Evolutionary conservation across 2,113 vertebrate species (phyloP).

Genomic region (Oceanites oceanicus): DNA sequence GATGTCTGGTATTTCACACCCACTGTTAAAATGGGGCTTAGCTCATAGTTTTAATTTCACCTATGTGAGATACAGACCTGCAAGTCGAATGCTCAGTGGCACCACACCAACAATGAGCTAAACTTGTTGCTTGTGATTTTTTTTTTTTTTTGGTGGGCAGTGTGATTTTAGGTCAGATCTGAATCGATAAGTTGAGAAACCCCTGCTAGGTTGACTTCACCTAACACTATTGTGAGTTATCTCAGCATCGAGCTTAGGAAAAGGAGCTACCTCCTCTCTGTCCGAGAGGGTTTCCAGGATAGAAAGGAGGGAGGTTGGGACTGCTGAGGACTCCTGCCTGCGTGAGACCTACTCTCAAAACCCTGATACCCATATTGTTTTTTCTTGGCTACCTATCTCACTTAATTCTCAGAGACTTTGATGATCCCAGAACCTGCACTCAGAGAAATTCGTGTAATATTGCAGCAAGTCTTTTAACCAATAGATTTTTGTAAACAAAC

Average conservation of each 20-base stretch:
- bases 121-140: not conserved
- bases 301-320: not conserved
- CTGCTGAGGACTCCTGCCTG: not conserved
- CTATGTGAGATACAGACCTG: not conserved
- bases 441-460: not conserved
- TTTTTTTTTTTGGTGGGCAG: not conserved
- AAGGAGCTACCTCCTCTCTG: not conserved
- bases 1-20: slow-evolving; percentile 14
- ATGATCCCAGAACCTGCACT: not conserved
- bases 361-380: not conserved
- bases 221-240: not conserved
- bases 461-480: not conserved
- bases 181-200: not conserved
- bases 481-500: not conserved
- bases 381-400: not conserved
- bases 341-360: not conserved
- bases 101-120: not conserved
- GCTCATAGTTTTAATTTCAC: not conserved
- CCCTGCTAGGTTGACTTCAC: not conserved
- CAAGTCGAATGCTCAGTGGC: not conserved
- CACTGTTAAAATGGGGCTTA: not conserved
- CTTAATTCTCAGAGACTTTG: not conserved
- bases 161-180: not conserved
- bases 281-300: not conserved
- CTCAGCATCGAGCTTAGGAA: not conserved